phyloP scores from a whole-genome alignment of 2,797 vertebrate species.

The Odontamblyopus lacepedii region DNA sequence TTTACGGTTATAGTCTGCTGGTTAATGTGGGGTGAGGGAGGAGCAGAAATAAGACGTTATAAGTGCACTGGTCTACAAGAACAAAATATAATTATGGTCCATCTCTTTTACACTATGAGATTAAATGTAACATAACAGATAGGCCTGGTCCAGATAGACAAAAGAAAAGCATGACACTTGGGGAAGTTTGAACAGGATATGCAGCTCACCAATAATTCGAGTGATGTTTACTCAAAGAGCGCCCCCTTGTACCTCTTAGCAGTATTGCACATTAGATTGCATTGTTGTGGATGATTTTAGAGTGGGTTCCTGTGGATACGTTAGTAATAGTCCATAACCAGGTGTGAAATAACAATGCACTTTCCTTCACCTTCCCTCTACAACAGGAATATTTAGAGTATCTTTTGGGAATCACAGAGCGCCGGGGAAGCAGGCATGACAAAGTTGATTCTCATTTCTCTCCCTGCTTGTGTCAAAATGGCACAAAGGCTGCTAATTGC shows the following conservation, averaged over 20 bases:
- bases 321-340: slow-evolving; percentile 15
- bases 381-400: slow-evolving; percentile 56
- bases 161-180: neutral
- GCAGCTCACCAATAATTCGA: neutral
- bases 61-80: slow-evolving; percentile 24
- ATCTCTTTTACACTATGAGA: neutral
- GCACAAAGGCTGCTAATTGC: slow-evolving; percentile 77
- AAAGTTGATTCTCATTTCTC: slow-evolving; percentile 72
- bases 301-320: neutral
- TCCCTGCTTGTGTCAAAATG: slow-evolving; percentile 74
- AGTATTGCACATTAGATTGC: slow-evolving; percentile 31
- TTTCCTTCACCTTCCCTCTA: slow-evolving; percentile 10
- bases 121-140: neutral
- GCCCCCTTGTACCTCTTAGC: slow-evolving; percentile 39
- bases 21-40: slow-evolving; percentile 42
- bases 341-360: slow-evolving; percentile 38
- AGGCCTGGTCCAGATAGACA: neutral
- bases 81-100: neutral
- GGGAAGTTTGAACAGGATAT: slow-evolving; percentile 29
- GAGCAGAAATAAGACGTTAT: neutral
- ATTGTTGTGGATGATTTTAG: neutral
- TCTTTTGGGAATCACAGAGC: slow-evolving; percentile 53
- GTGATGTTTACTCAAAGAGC: slow-evolving; percentile 56
- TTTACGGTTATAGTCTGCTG: slow-evolving; percentile 58
- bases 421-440: slow-evolving; percentile 53